Percentiles rank a stretch among this genome's conserved stretches.
Conservation (phyloP, 2,888 invertebrate genomes). For the Bombylius major region DNA sequence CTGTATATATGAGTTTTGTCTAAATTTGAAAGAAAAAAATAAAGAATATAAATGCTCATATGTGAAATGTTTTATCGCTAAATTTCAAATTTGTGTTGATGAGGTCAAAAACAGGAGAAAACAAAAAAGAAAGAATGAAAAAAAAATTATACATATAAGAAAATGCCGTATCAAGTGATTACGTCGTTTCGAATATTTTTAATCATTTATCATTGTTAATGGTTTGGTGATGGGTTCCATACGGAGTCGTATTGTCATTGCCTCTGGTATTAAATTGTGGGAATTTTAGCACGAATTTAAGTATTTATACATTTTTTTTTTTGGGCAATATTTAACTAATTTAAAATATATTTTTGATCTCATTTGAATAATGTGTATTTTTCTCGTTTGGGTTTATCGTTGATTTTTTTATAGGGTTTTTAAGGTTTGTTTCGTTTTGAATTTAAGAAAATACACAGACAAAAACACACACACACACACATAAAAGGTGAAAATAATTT, state of each 20-base stretch:
- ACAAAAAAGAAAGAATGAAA: too few species aligned
- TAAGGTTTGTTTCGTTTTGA: too few species aligned
- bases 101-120: neutral
- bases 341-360: neutral
- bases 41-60: neutral
- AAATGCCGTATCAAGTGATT: slow-evolving; percentile 1
- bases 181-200: slow-evolving; percentile 3
- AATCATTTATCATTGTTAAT: slow-evolving; percentile 4
- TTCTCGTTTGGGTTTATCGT: too few species aligned
- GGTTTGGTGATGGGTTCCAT: neutral
- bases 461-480: too few species aligned
- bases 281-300: neutral
- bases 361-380: neutral
- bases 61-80: neutral
- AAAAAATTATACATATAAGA: neutral
- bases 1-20: too few species aligned
- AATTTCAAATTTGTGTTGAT: slow-evolving; percentile 1
- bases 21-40: too few species aligned
- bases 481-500: too few species aligned
- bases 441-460: too few species aligned
- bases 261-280: neutral
- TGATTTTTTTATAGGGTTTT: too few species aligned
- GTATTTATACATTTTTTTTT: too few species aligned
- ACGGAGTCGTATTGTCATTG: too few species aligned
- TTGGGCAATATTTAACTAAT: too few species aligned